phyloP scores from a whole-genome alignment of 2,797 vertebrate genomes.

The Sebastolobus alascanus region DNA sequence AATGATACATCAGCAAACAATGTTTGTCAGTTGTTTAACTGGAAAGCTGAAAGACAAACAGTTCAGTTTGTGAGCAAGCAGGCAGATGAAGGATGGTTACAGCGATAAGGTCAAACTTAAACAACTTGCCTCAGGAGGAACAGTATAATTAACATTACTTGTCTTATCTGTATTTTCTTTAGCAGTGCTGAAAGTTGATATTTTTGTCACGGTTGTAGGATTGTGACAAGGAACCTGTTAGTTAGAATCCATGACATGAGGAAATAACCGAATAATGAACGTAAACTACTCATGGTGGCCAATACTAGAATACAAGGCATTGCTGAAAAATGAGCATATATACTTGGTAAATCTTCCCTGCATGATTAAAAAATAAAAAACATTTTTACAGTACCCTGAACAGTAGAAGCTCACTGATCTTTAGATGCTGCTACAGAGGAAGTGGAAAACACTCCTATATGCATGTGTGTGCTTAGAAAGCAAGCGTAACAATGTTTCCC shows the following conservation, averaged over 20 bases:
- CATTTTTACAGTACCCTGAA: conserved; percentile 6
- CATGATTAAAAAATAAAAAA: conserved; percentile 10
- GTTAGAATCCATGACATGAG: neutral
- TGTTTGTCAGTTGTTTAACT: conserved; percentile 28
- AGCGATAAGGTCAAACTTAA: conserved; percentile 36
- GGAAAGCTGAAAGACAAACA: conserved; percentile 51
- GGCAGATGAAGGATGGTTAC: conserved; percentile 11
- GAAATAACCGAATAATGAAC: neutral
- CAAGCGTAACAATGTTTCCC: conserved; percentile 38
- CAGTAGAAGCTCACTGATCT: conserved; percentile 13
- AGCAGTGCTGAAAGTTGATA: neutral
- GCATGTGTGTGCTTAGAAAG: conserved; percentile 43
- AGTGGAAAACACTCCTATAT: conserved; percentile 20
- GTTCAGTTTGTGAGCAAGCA: conserved; percentile 45
- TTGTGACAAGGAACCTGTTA: neutral
- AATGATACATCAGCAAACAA: conserved; percentile 26
- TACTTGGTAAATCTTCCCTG: conserved; percentile 1
- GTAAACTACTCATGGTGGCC: neutral
- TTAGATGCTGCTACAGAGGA: conserved; percentile 29
- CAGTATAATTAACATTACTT: conserved; percentile 11
- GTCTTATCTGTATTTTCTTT: conserved; percentile 11
- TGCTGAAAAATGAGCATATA: neutral
- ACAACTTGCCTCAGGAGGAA: conserved; percentile 41
- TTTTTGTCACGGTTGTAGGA: neutral
- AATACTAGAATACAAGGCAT: neutral